Base-by-base conservation (phyloP, 2,888 invertebrate species). In the Eristalis tenax region DNA sequence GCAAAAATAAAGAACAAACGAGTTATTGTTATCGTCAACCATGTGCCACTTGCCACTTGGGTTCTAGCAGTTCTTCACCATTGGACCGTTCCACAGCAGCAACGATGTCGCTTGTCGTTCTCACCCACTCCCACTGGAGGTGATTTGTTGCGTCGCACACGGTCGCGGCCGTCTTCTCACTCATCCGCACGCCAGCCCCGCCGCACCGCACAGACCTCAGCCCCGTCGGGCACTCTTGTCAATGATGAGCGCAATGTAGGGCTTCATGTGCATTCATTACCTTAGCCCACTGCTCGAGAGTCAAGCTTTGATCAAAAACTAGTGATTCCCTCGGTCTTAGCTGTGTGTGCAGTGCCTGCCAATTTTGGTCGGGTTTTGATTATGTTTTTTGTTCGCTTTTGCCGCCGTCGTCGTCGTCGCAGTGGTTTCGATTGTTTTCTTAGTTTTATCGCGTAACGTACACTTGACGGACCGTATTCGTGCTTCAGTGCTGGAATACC, bases 191-290 rank as follows among this genome's bases (percentile, higher is more conserved):
- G 32, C 64, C 74, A 50, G 61, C 64, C 63, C 50, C 74, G 64
- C 82, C 74, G 56, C 83, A 50, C 69, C 50, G 2, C 57, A 56
- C 35, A 26, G 6, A 23, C 13, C 26, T 6, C 26, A n/a, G 40
- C 3, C 73, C 61, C 43, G 73, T 63, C 35, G 75, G 74, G 68
- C 68, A 71, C 65, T 69, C 26, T 64, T 64, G 82, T 75, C 83
- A 77, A 70, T 78, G 75, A 71, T 83, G 79, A 68, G 70, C 56
- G 70, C 75, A 79, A 87, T 87, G 83, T 87, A 87, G 87, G 87
- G 87, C 87, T 87, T 87, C 87, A 87, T 83, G 87, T 83, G 87
- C 83, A 87, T 83, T 83, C 76, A 87, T 87, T 80, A 87, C 83
- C 83, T 83, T 83, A 87, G 87, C 83, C 87, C 80, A 83, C 68